Conservation (phyloP, 2,888 invertebrate genomes). For the Teleogryllus oceanicus region DNA sequence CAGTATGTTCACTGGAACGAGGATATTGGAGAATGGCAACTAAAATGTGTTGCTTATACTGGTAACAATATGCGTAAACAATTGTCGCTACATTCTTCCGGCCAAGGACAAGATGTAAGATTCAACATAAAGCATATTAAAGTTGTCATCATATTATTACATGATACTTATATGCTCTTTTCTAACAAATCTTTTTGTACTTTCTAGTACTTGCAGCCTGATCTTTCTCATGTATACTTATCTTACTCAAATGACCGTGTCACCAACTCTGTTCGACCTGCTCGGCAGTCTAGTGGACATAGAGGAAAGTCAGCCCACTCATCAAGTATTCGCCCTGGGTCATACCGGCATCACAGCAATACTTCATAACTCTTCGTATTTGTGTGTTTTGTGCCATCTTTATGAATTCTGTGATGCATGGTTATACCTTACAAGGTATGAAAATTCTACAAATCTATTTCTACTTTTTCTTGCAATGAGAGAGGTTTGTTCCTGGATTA, state of each 20-base stretch:
- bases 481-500: too few relatives aligned
- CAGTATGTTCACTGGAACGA: conserved; percentile 95
- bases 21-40: conserved; percentile 97
- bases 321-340: conserved; percentile 24
- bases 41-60: conserved; percentile 96
- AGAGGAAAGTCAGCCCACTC: conserved; percentile 50
- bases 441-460: too few relatives aligned
- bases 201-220: conserved; percentile 55
- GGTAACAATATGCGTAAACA: conserved; percentile 95
- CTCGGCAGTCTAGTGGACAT: conserved; percentile 50
- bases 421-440: too few relatives aligned
- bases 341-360: conserved; percentile 21
- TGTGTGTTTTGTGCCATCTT: too few relatives aligned
- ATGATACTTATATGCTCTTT: conserved; percentile 12
- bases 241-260: conserved; percentile 60
- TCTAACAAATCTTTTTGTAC: conserved; percentile 21
- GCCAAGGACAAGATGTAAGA: conserved; percentile 34
- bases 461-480: too few relatives aligned
- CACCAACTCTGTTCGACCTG: conserved; percentile 51
- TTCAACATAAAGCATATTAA: background rate
- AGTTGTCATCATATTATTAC: background rate
- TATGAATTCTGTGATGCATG: too few relatives aligned
- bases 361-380: too few relatives aligned
- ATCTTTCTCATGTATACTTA: conserved; percentile 64
- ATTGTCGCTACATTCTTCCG: conserved; percentile 44